Percentiles rank a stretch among this genome's conserved stretches.
Evolutionary conservation across 1,140 invertebrate species (phyloP).

Genomic region (Sipha flava): DNA sequence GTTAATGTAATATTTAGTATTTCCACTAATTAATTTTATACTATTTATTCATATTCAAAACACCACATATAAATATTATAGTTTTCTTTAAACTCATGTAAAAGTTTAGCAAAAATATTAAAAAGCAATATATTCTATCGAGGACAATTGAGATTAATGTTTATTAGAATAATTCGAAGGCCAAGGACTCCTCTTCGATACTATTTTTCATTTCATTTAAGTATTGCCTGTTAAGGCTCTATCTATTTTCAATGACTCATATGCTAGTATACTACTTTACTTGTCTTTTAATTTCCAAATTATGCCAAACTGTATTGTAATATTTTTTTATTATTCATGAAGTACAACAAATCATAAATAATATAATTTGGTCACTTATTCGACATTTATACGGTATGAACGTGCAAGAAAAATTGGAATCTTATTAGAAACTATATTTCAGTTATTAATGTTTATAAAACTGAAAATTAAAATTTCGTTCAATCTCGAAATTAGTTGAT

Average conservation of each 20-base stretch:
- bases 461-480: too few species aligned
- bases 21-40: too few species aligned
- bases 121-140: neutral
- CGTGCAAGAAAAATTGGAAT: too few species aligned
- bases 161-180: constrained; percentile 21
- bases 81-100: neutral
- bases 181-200: constrained; percentile 16
- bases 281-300: neutral
- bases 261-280: neutral
- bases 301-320: neutral
- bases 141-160: constrained; percentile 24
- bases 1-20: too few species aligned
- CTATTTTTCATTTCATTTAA: constrained; percentile 9
- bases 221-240: constrained; percentile 22
- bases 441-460: too few species aligned
- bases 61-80: too few species aligned
- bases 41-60: too few species aligned
- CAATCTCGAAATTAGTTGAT: too few species aligned
- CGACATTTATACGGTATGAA: too few species aligned
- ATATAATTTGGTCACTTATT: too few species aligned
- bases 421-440: too few species aligned
- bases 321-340: neutral
- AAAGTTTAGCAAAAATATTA: neutral
- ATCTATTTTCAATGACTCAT: constrained; percentile 13
- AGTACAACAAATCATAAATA: too few species aligned